Evolutionary conservation across 2,113 vertebrate species (phyloP).

Genomic region (Oryzias woworae): DNA sequence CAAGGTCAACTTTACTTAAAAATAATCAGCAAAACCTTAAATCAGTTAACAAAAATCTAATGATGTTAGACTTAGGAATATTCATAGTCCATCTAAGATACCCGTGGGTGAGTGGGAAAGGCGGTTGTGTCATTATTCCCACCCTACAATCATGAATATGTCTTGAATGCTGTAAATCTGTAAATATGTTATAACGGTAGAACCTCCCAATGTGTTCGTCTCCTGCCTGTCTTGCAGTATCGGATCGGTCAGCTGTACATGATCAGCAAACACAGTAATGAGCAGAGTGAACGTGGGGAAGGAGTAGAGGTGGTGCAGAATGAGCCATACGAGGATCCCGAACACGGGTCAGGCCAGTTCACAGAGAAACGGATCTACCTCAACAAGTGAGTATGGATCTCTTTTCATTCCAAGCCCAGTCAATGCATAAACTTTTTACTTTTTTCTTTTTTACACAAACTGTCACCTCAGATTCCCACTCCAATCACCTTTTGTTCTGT

Average conservation of each 20-base stretch:
- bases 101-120: too few species aligned
- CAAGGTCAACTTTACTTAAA: too few species aligned
- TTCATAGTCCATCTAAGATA: too few species aligned
- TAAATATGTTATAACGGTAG: not conserved
- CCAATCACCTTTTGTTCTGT: too few species aligned
- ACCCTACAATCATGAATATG: too few species aligned
- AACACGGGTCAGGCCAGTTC: slow-evolving; percentile 90
- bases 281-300: slow-evolving; percentile 93
- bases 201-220: slow-evolving; percentile 23
- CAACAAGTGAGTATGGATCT: slow-evolving; percentile 82
- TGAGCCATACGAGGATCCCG: slow-evolving; percentile 88
- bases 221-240: slow-evolving; percentile 79
- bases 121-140: too few species aligned
- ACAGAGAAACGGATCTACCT: slow-evolving; percentile 95
- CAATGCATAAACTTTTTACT: not conserved
- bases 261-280: slow-evolving; percentile 97
- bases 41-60: too few species aligned
- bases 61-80: too few species aligned
- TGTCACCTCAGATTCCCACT: not conserved
- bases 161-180: too few species aligned
- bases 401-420: not conserved
- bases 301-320: slow-evolving; percentile 96
- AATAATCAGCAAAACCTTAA: too few species aligned
- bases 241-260: slow-evolving; percentile 94
- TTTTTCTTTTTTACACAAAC: not conserved